Conservation (phyloP, 2,888 invertebrate species). For the Drosophila cognata region DNA sequence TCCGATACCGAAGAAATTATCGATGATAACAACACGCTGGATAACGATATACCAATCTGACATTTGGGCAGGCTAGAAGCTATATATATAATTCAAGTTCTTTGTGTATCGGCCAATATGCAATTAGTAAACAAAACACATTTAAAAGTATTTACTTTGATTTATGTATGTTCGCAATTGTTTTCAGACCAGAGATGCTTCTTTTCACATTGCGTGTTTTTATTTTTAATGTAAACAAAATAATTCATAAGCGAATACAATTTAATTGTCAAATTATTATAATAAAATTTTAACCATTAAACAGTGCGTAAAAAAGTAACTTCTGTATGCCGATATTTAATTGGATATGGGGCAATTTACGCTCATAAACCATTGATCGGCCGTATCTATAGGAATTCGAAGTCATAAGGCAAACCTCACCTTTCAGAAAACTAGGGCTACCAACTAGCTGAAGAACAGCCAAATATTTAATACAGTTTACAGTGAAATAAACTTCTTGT, state of each 20-base stretch:
- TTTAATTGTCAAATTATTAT: not conserved
- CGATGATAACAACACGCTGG: constrained; percentile 65
- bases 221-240: not conserved
- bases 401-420: not conserved
- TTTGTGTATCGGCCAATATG: not conserved
- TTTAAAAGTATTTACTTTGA: not conserved
- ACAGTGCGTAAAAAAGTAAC: not conserved
- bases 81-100: not conserved
- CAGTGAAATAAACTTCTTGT: not conserved
- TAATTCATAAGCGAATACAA: not conserved
- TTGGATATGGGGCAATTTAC: not conserved
- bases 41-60: constrained; percentile 49
- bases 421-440: not conserved
- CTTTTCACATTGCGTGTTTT: not conserved
- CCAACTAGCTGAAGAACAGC: not conserved
- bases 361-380: not conserved
- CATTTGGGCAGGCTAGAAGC: not conserved
- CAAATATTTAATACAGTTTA: not conserved
- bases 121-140: not conserved
- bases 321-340: not conserved
- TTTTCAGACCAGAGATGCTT: not conserved
- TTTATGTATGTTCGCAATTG: not conserved
- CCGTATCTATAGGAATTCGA: not conserved
- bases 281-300: not conserved
- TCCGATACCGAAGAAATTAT: constrained; percentile 71